Evolutionary conservation across 2,888 invertebrate species (phyloP), one percentile per base, ranked within the genome.

Genomic region (Pammene fasciana): DNA sequence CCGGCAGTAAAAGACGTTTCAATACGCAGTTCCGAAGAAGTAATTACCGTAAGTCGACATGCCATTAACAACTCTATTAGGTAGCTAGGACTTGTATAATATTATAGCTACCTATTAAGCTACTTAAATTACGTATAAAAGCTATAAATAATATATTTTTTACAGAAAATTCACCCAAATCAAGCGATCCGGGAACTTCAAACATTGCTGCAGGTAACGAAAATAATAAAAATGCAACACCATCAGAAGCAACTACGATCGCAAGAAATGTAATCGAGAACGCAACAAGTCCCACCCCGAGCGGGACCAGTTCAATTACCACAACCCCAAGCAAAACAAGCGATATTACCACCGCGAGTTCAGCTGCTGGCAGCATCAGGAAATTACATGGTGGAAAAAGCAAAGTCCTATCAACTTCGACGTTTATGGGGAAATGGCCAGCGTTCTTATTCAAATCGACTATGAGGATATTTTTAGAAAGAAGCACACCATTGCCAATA

Each of bases 401-500:
- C 8, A 54, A n/a, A 54, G 54, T 52, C 7, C 52, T 34, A n/a
- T n/a, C 54, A 13, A 52, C 26, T 52, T 6, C 52, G 26, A 43
- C 13, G 43, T 14, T 34, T 38, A 18, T 4, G 4, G 65, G 13
- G 13, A 46, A 45, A 50, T 66, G 66, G 66, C 66, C 66, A 16
- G 52, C 43, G 18, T 55, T 61, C 55, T 18, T 41, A 8, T 68
- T 64, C 36, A 68, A 54, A 36, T 72, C 76, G 3, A 80, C 84
- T 0, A 65, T 81, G n/a, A 82, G 77, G 73, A 70, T 87, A 6
- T 76, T 81, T 75, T 74, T 87, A 65, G 75, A 72, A n/a, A 72
- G 76, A 1, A 88, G 88, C 72, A 79, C 84, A 2, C 81, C 79
- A 65, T 78, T 81, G 16, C 79, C 81, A 2, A 48, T 86, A 52